Conservation (phyloP, 2,888 invertebrate species). For the Drymonia ruficornis region DNA sequence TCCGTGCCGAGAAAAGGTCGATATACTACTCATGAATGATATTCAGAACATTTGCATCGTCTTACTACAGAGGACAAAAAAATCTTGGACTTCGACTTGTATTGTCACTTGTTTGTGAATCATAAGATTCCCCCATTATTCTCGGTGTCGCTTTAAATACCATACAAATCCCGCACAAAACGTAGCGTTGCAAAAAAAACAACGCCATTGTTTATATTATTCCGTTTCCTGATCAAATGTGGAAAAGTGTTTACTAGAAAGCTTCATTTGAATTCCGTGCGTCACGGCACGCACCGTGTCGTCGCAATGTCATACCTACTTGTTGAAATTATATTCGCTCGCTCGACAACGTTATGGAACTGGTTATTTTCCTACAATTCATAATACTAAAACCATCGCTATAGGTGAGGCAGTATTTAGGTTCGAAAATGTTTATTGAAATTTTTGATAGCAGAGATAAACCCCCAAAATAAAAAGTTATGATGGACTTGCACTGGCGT, state of each 20-base stretch:
- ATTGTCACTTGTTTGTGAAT: not conserved
- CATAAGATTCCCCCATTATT: not conserved
- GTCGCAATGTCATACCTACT: not conserved
- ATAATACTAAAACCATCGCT: not conserved
- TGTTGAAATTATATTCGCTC: constrained; percentile 5
- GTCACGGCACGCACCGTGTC: constrained; percentile 17
- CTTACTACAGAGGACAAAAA: not conserved
- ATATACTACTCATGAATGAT: too few relatives aligned
- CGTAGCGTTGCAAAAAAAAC: not conserved
- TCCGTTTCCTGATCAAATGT: constrained; percentile 12
- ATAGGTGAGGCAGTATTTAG: too few relatives aligned
- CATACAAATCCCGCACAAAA: not conserved
- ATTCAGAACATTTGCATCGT: not conserved
- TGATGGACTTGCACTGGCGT: too few relatives aligned
- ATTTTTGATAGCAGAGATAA: too few relatives aligned
- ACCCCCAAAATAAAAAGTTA: too few relatives aligned
- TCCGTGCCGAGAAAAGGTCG: too few relatives aligned
- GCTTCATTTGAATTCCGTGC: constrained; percentile 13
- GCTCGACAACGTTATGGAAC: constrained; percentile 11
- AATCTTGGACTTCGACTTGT: not conserved
- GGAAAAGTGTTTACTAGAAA: constrained; percentile 15
- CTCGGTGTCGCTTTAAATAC: not conserved
- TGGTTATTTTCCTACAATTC: constrained; percentile 8
- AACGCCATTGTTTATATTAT: constrained; percentile 5
- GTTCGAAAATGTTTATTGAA: too few relatives aligned